These are phyloP conservation scores for Sinella curviseta DNA, from an alignment of 1,140 invertebrate genomes.

Conservation along the genomic window DNA sequence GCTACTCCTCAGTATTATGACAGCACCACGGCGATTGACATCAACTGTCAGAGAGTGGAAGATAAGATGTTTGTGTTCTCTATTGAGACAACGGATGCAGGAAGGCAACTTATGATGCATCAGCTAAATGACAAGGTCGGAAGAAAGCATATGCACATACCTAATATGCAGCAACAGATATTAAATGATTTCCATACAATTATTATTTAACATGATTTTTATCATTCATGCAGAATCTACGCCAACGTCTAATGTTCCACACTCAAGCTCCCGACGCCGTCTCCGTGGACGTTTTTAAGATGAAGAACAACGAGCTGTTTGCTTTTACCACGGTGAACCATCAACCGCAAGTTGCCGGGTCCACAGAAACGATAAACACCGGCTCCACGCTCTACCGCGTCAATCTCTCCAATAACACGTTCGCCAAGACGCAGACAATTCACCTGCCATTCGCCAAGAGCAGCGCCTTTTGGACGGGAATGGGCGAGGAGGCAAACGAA, in stretches of 20 bases:
- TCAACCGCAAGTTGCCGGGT: background rate
- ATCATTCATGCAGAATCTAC: background rate
- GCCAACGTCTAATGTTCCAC: background rate
- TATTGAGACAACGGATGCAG: background rate
- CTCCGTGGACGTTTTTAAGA: background rate
- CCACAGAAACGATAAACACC: conserved; percentile 14
- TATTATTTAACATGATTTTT: too few species aligned
- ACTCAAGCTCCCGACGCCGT: background rate
- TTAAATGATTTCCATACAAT: too few species aligned
- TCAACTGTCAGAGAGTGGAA: background rate
- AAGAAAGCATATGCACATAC: too few species aligned
- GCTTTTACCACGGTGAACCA: background rate
- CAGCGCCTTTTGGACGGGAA: conserved; percentile 23
- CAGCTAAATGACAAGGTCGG: background rate
- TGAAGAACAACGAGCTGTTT: background rate
- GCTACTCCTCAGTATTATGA: background rate
- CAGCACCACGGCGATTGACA: background rate
- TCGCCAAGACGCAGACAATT: conserved; percentile 37
- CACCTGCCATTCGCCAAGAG: conserved; percentile 23
- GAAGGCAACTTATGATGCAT: background rate
- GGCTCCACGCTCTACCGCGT: conserved; percentile 39
- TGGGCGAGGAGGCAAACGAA: conserved; percentile 48
- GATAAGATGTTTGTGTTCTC: background rate
- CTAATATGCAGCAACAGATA: too few species aligned
- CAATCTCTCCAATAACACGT: background rate